Evolutionary conservation across 1,140 invertebrate species (phyloP), one percentile per base, ranked within the genome.

Genomic region (Bicyclus anynana): DNA sequence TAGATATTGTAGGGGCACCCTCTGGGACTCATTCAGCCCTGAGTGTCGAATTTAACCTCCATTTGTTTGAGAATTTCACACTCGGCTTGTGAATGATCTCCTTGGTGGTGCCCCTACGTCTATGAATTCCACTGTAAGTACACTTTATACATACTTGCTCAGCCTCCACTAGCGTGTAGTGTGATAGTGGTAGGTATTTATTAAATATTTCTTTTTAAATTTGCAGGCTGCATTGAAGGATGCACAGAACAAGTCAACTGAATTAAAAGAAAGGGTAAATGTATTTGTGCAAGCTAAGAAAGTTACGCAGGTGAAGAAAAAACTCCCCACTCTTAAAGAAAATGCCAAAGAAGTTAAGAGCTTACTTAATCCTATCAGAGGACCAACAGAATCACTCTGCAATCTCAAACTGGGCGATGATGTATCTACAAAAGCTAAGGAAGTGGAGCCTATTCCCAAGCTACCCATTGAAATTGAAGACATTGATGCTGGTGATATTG

Each of bases 401-500:
- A 84, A 78, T 55, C 50, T 84, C 5, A 80, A 80, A 51, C 53
- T 83, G 37, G 63, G 20, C 48, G 80, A 46, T 47, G 21, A 54
- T 7, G 26, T n/a, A 13, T n/a, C n/a, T 20, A 44, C 7, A 50
- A 37, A 57, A 35, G 18, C 0, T 14, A 21, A 50, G 46, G 26
- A 48, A 16, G n/a, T 27, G 29, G 55, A 20, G 56, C 5, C 20
- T n/a, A 40, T 17, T 27, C 72, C 74, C 3, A 51, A 58, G 29
- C 58, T 89, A 14, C 80, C 87, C 0, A 56, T 70, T 37, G 78
- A 84, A 21, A 81, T 90, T 65, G 87, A 89, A 66, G 96, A 97
- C 82, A 91, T 93, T 70, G 92, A 94, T 61, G 94, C 94, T 69
- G 87, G 80, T 49, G 91, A 93, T 40, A 95, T 96, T 75, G 76